Conservation (phyloP, 2,797 vertebrate genomes). For the Sebastiscus albofasciatus region DNA sequence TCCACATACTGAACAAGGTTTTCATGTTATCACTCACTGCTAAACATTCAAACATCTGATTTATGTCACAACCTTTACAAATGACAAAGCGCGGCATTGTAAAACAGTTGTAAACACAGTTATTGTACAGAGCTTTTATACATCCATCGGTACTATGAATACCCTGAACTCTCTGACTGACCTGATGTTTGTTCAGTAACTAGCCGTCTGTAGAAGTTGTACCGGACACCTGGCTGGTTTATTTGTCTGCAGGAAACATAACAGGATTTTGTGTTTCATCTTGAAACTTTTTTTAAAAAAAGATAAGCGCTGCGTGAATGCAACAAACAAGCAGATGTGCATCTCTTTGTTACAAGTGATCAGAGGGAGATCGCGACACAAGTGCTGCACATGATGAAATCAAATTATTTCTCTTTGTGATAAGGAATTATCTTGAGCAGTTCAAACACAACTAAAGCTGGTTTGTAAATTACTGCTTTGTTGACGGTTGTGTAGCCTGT, state of each 20-base stretch:
- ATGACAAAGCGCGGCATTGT: not conserved
- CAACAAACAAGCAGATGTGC: not conserved
- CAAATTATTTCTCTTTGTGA: constrained; percentile 17
- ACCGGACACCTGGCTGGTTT: constrained; percentile 9
- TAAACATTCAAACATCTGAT: constrained; percentile 7
- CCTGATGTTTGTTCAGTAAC: not conserved
- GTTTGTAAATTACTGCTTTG: not conserved
- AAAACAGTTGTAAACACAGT: not conserved
- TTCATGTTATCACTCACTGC: not conserved
- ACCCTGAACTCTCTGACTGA: constrained; percentile 19
- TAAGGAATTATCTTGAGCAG: not conserved
- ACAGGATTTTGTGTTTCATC: constrained; percentile 33
- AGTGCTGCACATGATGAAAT: constrained; percentile 6
- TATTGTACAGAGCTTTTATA: not conserved
- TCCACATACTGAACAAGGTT: not conserved
- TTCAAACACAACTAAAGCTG: constrained; percentile 18
- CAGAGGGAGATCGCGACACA: not conserved
- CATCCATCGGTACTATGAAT: not conserved
- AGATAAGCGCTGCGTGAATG: not conserved
- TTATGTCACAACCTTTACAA: constrained; percentile 10
- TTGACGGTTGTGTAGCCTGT: not conserved
- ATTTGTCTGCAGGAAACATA: constrained; percentile 18
- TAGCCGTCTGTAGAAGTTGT: not conserved
- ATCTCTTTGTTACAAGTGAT: not conserved
- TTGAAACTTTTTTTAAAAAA: not conserved